Base-by-base conservation (phyloP, 2,888 invertebrate genomes). In the Sabellastarte sp. region DNA sequence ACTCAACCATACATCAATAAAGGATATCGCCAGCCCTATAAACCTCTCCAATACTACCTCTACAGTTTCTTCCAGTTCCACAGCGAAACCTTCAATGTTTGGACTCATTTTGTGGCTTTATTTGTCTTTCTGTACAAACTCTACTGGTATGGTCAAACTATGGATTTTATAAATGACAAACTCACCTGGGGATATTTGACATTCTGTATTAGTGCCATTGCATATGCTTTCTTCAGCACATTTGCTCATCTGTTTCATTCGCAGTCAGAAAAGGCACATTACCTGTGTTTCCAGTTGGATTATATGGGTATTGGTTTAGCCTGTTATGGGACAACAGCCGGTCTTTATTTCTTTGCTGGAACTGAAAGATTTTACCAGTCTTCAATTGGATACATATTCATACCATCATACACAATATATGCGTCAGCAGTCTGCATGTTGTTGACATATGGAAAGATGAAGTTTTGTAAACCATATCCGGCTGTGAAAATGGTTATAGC, bases 51-150 rank as follows among this genome's bases (percentile, higher is more conserved):
- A 5, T 77, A 76, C 63, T 78, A 78, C 59, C 15, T 75, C 1
- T 15, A 53, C 33, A 77, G 78, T 59, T 51, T 73, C 20, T 68
- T 74, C 55, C 72, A 76, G 63, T 59, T 78, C 2, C 74, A 78
- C 68, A 78, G 77, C 63, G 78, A 78, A 60, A 70, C 76, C 0
- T 57, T 73, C 15, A 78, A 78, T 61, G 73, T 78, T 4, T 78
- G 78, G 77, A 73, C 73, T 1, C 78, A 78, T 60, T 29, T 71
- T 3, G n/a, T 75, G 3, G 74, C 73, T 10, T 70, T 71, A 59
- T 31, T 72, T 26, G 4, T 74, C 31, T 64, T 76, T 30, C 3
- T 71, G 3, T 26, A 57, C 0, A 70, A 71, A 56, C 24, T 67
- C 1, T 29, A 32, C 32, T 29, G 51, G 26, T 31, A 61, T 5